phyloP scores from a whole-genome alignment of 1,140 invertebrate species.

The Planococcus citri region DNA sequence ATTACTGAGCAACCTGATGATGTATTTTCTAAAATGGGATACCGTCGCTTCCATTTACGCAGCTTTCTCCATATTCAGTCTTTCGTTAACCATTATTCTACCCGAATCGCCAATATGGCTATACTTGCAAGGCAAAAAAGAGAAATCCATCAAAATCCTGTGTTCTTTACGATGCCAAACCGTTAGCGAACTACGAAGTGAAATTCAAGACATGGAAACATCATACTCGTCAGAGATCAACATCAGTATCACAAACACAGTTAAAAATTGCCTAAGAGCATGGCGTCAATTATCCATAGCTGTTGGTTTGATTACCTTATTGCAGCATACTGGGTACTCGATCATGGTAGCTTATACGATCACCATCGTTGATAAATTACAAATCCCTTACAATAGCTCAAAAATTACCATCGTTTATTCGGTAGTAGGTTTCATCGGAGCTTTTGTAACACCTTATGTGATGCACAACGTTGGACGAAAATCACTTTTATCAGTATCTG shows the following conservation, averaged over 20 bases:
- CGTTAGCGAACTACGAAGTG: constrained; percentile 27
- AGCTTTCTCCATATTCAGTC: constrained; percentile 31
- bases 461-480: background rate
- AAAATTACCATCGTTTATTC: background rate
- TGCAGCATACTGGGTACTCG: background rate
- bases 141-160: constrained; percentile 27
- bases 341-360: background rate
- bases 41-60: constrained; percentile 44
- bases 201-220: background rate
- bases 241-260: background rate
- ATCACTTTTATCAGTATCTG: background rate
- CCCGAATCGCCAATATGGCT: constrained; percentile 43
- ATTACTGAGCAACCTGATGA: constrained; percentile 43
- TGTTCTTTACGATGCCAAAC: constrained; percentile 23
- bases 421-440: background rate
- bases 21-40: constrained; percentile 44
- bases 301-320: background rate
- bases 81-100: constrained; percentile 34
- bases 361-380: background rate
- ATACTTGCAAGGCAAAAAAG: constrained; percentile 26
- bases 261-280: background rate
- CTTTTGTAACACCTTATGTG: background rate
- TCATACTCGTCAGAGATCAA: background rate
- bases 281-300: background rate
- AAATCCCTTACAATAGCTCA: background rate